Evolutionary conservation across 2,797 vertebrate genomes (phyloP), one percentile per base, ranked within the genome.

Genomic region (Sebastes alutus): DNA sequence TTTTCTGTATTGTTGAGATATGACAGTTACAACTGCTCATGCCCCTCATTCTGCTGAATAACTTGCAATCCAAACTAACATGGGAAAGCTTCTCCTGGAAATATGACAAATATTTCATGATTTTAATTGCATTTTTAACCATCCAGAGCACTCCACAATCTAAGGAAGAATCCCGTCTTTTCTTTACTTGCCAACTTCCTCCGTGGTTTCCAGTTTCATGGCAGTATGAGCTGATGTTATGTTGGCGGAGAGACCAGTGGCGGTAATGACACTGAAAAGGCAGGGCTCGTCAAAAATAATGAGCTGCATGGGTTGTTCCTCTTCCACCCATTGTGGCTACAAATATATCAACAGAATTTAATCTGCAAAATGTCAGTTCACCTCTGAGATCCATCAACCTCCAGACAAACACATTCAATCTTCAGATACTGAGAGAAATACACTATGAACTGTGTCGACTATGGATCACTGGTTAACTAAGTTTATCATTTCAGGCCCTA

Each of bases 1-100:
- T 62, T 77, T 83, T 79, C 29, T 65, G 67, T 70, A n/a, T 71
- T 76, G 33, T 65, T 54, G n/a, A 65, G 66, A 71, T 49, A 25
- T 22, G 66, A 66, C 70, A 56, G 60, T 35, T n/a, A 64, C 42
- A 38, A 33, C 29, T 32, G 63, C 32, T 77, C 27, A 6, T 52
- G 2, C 29, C 25, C 25, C 27, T 67, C 46, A 35, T 27, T 74
- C 54, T 4, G 72, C 29, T 56, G 5, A 66, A 66, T 70, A 74
- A 10, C 58, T 49, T 32, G 71, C 29, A 25, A 60, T 70, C 63
- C 61, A 68, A 68, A 72, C 55, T 68, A 70, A 80, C 18, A 66
- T 27, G 32, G 68, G 49, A 62, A 56, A 8, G 35, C 38, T 13
- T 29, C 9, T 33, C 6, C 6, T 18, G 12, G 56, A 81, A 72